Conservation (phyloP, 2,113 vertebrate species). For the Crotalus helleri region DNA sequence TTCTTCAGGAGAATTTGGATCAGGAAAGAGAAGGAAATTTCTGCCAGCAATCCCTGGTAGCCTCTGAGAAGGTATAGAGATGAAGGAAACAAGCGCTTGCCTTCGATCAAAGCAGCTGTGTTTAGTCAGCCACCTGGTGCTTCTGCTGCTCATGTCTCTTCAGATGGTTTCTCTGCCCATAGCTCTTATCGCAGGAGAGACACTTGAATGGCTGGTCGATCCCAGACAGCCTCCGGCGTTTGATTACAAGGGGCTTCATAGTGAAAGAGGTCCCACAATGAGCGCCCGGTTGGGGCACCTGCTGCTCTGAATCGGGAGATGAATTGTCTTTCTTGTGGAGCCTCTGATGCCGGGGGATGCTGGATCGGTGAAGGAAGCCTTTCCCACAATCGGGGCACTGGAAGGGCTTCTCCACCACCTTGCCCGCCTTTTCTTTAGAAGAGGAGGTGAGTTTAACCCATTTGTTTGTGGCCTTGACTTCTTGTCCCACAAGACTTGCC, state of each 20-base stretch:
- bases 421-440: no score
- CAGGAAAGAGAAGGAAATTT: neutral
- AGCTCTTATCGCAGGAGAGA: neutral
- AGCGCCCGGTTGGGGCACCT: neutral
- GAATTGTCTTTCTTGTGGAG: neutral
- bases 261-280: neutral
- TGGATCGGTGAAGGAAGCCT: neutral
- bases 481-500: rapidly evolving
- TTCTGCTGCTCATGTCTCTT: neutral
- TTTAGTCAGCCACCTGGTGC: rapidly evolving
- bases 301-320: neutral
- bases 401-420: neutral
- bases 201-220: neutral
- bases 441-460: neutral
- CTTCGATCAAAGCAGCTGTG: neutral
- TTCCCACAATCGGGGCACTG: neutral
- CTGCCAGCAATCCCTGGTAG: neutral
- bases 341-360: neutral
- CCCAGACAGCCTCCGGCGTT: neutral
- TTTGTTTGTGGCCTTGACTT: neutral
- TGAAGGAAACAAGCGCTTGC: neutral
- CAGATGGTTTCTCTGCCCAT: neutral
- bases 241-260: rapidly evolving
- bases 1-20: neutral
- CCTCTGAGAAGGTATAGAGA: no score